A percentile compares a stretch with the other conserved stretches of the same genome.
Evolutionary conservation across 2,113 vertebrate species (phyloP).

Genomic region (Oryzias melastigma): DNA sequence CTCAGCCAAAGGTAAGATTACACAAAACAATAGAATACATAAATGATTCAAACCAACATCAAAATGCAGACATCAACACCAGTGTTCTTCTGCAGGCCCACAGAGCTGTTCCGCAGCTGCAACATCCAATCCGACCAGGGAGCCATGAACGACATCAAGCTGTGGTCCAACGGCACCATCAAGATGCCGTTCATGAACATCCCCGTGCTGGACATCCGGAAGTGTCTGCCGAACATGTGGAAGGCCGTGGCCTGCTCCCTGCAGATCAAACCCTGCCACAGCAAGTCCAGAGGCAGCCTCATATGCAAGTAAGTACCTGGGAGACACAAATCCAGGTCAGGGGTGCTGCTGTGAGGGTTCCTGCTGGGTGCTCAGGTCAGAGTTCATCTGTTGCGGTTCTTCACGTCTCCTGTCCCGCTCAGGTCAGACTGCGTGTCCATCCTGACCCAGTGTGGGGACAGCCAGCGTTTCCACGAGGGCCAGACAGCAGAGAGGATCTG

Average conservation of each 20-base stretch:
- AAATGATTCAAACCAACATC: too few species aligned
- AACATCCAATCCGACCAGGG: slow-evolving; percentile 97
- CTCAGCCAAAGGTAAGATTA: too few species aligned
- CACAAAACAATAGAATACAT: too few species aligned
- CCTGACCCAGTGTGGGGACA: slow-evolving; percentile 94
- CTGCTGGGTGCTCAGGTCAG: too few species aligned
- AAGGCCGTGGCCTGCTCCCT: slow-evolving; percentile 94
- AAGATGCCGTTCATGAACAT: slow-evolving; percentile 99
- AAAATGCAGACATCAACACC: too few species aligned
- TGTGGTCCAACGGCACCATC: slow-evolving; percentile 97
- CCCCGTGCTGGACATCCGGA: slow-evolving; percentile 94
- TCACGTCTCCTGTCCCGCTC: slow-evolving; percentile 2
- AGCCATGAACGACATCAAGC: slow-evolving; percentile 96
- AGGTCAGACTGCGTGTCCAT: slow-evolving; percentile 98
- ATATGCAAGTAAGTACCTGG: slow-evolving; percentile 91
- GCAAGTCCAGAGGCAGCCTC: slow-evolving; percentile 92
- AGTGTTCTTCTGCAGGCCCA: slow-evolving; percentile 79
- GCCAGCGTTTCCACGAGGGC: slow-evolving; percentile 87
- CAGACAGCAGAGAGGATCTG: slow-evolving; percentile 95
- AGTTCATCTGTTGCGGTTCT: background rate
- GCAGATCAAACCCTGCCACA: slow-evolving; percentile 97
- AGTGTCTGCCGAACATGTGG: slow-evolving; percentile 95
- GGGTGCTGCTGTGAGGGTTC: too few species aligned
- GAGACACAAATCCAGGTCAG: too few species aligned
- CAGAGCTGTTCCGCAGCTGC: slow-evolving; percentile 96